Evolutionary conservation across 2,113 vertebrate genomes (phyloP), one percentile per base, ranked within the genome.

Genomic region (Tyrannus savana): DNA sequence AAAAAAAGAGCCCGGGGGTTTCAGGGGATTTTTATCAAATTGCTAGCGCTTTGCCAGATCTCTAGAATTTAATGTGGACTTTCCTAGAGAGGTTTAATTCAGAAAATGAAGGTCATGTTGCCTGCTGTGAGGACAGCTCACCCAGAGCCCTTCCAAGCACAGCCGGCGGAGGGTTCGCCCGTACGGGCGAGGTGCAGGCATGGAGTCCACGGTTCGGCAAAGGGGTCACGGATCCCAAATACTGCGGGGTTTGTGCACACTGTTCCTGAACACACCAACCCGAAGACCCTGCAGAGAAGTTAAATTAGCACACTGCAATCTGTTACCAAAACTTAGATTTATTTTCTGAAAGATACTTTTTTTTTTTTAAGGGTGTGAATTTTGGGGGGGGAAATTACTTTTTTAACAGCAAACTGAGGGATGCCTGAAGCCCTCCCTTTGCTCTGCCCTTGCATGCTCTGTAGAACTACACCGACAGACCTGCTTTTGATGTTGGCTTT

Each of bases 181-280:
- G 0, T 19, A 11, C 3, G 15, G 58, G 28, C 0, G 2, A 60
- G 77, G 47, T 42, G 47, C 72, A 28, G 69, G 28, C 1, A 0
- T 3, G 18, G 78, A 30, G 49, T 60, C 33, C 62, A 3, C 33
- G 25, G 83, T 95, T 66, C 91, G 93, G 37, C 87, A 80, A 47
- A 84, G 86, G 82, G 89, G 81, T 95, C 91, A 33, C 30, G 0
- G 82, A 95, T 75, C 96, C 91, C 67, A 81, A 93, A 94, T 82
- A 7, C 84, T 71, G 92, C 68, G 3, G 0, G 0, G 28, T 68
- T 78, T 41, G 3, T 52, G 76, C 18, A 1, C 52, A 27, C 37
- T 14, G 41, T n/a, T 83, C 93, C 75, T 27, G 47, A 21, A 19
- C 14, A 1, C 7, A 63, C 69, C 71, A 28, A 82, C 53, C 76